phyloP scores from a whole-genome alignment of 1,140 invertebrate species.

The Steinernema khuongi region DNA sequence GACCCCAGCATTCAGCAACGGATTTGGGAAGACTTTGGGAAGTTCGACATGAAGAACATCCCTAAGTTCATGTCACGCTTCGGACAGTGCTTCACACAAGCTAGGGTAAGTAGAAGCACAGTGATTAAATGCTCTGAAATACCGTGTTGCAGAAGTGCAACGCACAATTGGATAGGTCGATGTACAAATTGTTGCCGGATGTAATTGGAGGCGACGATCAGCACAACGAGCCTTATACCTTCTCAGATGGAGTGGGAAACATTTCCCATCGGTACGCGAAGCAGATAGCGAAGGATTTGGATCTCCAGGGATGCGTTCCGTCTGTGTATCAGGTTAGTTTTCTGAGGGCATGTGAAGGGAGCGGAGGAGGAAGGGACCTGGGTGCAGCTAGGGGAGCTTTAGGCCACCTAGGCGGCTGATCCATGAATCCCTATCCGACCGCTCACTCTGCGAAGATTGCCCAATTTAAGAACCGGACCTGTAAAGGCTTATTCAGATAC shows the following conservation, averaged over 20 bases:
- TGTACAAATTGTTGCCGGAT: constrained; percentile 14
- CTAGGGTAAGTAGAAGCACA: constrained; percentile 26
- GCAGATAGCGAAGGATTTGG: constrained; percentile 18
- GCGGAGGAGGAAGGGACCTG: no score
- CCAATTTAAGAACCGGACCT: no score
- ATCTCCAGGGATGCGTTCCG: background rate
- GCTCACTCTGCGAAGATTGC: no score
- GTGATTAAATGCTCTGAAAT: background rate
- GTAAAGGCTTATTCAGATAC: constrained; percentile 21
- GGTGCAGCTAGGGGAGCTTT: no score
- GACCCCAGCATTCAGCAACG: background rate
- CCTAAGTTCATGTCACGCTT: constrained; percentile 54
- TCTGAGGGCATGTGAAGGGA: no score
- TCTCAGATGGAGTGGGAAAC: constrained; percentile 35
- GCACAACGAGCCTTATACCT: constrained; percentile 20
- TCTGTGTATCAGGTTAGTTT: constrained; percentile 27
- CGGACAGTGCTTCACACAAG: constrained; percentile 54
- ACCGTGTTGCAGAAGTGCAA: background rate
- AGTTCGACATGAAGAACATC: constrained; percentile 42
- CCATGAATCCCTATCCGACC: no score
- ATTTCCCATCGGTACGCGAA: constrained; percentile 17
- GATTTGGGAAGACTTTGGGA: constrained; percentile 41
- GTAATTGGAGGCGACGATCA: constrained; percentile 18
- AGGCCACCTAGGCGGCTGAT: no score
- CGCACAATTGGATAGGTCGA: background rate